A percentile compares a stretch with the other conserved stretches of the same genome.
Evolutionary conservation across 2,888 invertebrate species (phyloP).

Genomic region (Cerceris rybyensis): DNA sequence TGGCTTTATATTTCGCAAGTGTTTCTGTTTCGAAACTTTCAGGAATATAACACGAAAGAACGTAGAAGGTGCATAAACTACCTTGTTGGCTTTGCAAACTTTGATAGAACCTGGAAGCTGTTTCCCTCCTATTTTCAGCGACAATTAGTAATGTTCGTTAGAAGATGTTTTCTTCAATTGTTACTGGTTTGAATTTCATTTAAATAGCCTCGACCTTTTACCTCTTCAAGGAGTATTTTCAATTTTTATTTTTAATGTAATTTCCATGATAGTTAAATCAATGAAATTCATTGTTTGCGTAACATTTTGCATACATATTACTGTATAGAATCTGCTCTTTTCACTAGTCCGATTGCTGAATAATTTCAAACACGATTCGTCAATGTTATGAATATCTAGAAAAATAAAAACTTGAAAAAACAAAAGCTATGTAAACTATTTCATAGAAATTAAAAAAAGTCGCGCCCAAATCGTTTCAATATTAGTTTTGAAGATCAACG

Average conservation of each 20-base stretch:
- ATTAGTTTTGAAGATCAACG: too few relatives aligned
- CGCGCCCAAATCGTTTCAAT: too few relatives aligned
- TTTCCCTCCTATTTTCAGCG: neutral
- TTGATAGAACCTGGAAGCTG: neutral
- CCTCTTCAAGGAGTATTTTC: neutral
- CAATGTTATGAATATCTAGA: too few relatives aligned
- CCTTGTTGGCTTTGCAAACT: neutral
- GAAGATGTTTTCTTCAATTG: neutral
- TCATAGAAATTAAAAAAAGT: too few relatives aligned
- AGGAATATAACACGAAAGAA: neutral
- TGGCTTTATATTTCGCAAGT: neutral
- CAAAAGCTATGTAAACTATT: too few relatives aligned
- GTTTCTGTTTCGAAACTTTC: neutral
- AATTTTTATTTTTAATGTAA: neutral
- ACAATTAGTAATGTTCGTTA: neutral
- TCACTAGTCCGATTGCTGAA: too few relatives aligned
- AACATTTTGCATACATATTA: too few relatives aligned
- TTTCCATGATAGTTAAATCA: too few relatives aligned
- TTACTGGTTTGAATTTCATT: neutral
- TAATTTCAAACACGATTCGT: too few relatives aligned
- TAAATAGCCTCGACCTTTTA: neutral
- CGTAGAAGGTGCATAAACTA: neutral
- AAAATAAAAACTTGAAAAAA: too few relatives aligned
- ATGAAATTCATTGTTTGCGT: too few relatives aligned
- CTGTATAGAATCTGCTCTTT: too few relatives aligned